phyloP scores from a whole-genome alignment of 1,140 invertebrate genomes.

The Trachymyrmex septentrionalis region DNA sequence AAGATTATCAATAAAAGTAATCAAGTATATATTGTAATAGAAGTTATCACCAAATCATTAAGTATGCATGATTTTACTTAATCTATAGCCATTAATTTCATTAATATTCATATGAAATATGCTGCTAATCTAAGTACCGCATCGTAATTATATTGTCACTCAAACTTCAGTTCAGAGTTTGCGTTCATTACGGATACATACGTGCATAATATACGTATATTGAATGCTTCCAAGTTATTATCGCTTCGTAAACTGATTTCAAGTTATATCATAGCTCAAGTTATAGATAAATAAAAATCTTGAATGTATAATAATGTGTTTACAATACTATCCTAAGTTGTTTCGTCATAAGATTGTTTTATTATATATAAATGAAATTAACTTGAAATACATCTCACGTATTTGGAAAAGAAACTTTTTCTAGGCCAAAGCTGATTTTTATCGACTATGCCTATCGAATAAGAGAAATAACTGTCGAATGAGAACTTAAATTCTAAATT shows the following conservation, averaged over 20 bases:
- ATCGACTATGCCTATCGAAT: conserved; percentile 5
- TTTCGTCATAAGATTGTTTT: not conserved
- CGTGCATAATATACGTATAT: conserved; percentile 15
- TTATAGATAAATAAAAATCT: not conserved
- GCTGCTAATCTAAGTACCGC: conserved; percentile 15
- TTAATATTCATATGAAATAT: conserved; percentile 18
- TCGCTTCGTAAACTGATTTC: conserved; percentile 24
- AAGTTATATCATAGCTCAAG: conserved; percentile 7
- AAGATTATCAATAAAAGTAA: not conserved
- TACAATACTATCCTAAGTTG: not conserved
- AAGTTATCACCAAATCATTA: not conserved
- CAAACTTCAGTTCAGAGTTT: conserved; percentile 40
- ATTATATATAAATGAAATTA: not conserved
- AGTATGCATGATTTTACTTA: conserved; percentile 26
- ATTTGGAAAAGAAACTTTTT: conserved; percentile 1
- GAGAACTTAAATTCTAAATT: not conserved
- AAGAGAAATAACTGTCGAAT: not conserved
- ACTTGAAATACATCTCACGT: not conserved
- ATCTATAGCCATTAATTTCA: conserved; percentile 4
- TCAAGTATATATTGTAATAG: not conserved
- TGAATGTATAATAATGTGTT: not conserved
- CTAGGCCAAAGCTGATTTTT: conserved; percentile 1
- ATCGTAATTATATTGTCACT: conserved; percentile 50
- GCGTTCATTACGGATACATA: conserved; percentile 7
- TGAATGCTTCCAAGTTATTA: conserved; percentile 49